Evolutionary conservation across 2,113 vertebrate species (phyloP).

Genomic region (Neoarius graeffei): DNA sequence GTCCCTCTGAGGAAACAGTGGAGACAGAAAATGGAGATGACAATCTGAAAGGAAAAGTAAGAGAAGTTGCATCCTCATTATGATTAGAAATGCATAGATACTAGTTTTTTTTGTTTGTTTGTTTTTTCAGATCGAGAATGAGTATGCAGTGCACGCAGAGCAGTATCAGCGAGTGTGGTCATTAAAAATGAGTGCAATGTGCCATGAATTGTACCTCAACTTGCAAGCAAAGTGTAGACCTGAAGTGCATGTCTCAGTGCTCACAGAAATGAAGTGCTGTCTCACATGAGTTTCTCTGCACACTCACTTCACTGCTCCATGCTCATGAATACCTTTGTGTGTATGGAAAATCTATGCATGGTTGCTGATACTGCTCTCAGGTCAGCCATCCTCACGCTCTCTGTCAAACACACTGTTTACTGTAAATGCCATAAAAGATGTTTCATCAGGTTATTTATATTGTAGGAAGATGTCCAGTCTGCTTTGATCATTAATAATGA

Average conservation of each 20-base stretch:
- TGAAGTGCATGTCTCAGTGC: neutral
- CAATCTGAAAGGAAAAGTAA: constrained; percentile 58
- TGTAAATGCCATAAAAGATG: neutral
- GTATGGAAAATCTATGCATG: neutral
- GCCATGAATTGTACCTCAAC: neutral
- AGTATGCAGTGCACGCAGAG: neutral
- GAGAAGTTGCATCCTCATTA: neutral
- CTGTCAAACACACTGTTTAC: neutral
- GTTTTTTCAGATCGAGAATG: neutral
- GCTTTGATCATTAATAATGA: neutral
- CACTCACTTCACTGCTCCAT: neutral
- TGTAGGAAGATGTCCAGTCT: neutral
- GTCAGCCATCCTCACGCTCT: neutral
- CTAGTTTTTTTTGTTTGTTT: neutral
- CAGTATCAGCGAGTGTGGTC: neutral
- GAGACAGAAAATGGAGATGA: constrained; percentile 76
- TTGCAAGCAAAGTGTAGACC: neutral
- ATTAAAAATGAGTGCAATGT: neutral
- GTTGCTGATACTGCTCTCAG: neutral
- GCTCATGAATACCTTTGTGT: neutral
- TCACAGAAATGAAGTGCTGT: neutral
- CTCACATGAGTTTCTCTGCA: neutral
- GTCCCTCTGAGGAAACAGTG: constrained; percentile 70
- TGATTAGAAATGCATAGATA: neutral
- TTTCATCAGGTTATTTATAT: neutral